Conservation (phyloP, 2,888 invertebrate genomes). For the Carpatolechia fugitivella region DNA sequence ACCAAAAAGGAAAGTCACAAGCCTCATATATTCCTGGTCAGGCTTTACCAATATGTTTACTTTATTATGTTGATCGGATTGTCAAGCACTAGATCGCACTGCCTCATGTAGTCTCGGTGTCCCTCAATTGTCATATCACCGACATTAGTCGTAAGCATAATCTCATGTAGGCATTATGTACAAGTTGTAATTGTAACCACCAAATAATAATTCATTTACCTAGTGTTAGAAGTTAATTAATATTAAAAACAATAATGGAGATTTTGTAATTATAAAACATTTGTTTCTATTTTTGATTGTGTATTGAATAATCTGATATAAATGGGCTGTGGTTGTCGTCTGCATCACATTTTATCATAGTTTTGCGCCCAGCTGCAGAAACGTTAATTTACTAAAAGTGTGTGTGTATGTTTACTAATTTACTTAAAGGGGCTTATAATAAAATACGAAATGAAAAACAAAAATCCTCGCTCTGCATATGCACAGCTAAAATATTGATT, state of each 20-base stretch:
- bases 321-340: conserved; percentile 61
- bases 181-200: conserved; percentile 75
- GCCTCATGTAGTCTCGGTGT: neutral
- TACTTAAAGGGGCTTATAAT: too few species aligned
- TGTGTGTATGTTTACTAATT: too few species aligned
- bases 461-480: too few species aligned
- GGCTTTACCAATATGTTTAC: too few species aligned
- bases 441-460: too few species aligned
- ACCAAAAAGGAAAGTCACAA: too few species aligned
- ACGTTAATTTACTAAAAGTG: neutral
- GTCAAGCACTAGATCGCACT: neutral
- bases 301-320: neutral
- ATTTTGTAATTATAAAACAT: conserved; percentile 20
- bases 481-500: too few species aligned
- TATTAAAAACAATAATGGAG: conserved; percentile 27
- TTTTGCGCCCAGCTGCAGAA: neutral
- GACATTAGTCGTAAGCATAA: conserved; percentile 46
- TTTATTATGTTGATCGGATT: neutral
- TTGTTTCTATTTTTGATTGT: conserved; percentile 9
- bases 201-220: conserved; percentile 70
- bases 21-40: too few species aligned
- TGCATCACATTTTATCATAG: conserved; percentile 43
- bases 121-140: neutral
- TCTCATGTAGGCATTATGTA: conserved; percentile 68
- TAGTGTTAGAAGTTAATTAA: conserved; percentile 41